Base-by-base conservation (phyloP, 2,113 vertebrate genomes). In the Irena cyanogastra region DNA sequence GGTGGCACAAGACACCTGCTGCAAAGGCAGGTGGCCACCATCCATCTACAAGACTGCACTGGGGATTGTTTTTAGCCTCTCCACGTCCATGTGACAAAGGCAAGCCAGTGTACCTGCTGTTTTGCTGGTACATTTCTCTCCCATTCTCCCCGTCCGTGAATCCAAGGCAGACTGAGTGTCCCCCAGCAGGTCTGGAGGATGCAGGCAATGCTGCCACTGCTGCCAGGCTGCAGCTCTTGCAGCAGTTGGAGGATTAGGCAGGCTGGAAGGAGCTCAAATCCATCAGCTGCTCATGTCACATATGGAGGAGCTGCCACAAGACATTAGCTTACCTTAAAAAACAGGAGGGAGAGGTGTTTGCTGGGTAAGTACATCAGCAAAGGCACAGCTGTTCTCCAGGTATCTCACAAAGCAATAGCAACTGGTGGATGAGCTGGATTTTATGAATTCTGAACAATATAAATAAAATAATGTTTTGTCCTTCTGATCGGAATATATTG, bases 161-260 rank as follows among this genome's bases (percentile, higher is more conserved):
- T 74, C 45, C 1, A 0, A 93, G 61, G 56, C 33, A 45, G 70
- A 42, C 24, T n/a, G 52, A 84, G 30, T 1, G 1, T 87, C n/a
- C 23, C 37, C 1, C 2, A 47, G 35, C n/a, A 71, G n/a, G 45
- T 56, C 45, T 39, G 47, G 20, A 89, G 63, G 81, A 39, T 66
- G 54, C 42, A 78, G 50, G 37, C 69, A 66, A 2, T 47, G 65
- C 52, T 1, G 3, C 68, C 6, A 5, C 63, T 45, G 37, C 83
- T 76, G 71, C 88, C 71, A 53, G 68, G 28, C 76, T 81, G 75
- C 3, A 3, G 54, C 52, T 94, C n/a, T 37, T 84, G n/a, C 57
- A 75, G 65, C 72, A 86, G n/a, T 7, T 83, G 87, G 39, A 89
- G 74, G 77, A 95, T 96, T 96, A 92, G 84, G 39, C 39, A 74